Base-by-base conservation (phyloP, 2,888 invertebrate genomes). In the Cepaea hortensis region DNA sequence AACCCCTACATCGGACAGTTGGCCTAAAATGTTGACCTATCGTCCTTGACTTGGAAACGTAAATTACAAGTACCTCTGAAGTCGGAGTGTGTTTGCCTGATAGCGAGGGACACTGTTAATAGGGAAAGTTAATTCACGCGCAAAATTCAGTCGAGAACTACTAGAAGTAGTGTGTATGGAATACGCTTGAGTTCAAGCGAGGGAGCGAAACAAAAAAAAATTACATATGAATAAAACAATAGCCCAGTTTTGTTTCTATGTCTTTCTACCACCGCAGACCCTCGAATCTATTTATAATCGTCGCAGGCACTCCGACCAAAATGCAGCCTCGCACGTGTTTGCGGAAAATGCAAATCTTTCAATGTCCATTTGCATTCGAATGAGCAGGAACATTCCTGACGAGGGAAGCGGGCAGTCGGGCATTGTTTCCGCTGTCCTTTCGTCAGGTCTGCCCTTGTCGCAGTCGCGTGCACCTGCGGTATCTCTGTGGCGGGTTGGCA, bases 391-490 rank as follows among this genome's bases (percentile, higher is more conserved):
- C 84, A 35, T 46, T 23, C n/a, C n/a, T 13, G 73, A 46, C 76
- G 7, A 83, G 23, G 18, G 48, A 75, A 61, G 15, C 72, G 76
- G 62, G 84, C 73, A 65, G 55, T 9, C 23, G 11, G 3, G n/a
- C 61, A 72, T 83, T 72, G 83, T 75, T n/a, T 61, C 82, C 50
- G 35, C 61, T 83, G 55, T 35, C 73, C 61, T 11, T 48, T 15
- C 6, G 23, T 50, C 18, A 61, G 35, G 83, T 18, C 46, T 46
- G 35, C 70, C 18, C 83, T 83, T 83, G 83, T 61, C 35, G 23
- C 20, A 76, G 76, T 84, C 84, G 23, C 77, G 84, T 84, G 84
- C 84, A 84, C 84, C 84, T 84, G 84, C 84, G 76, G 76, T 84
- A 76, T n/a, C n/a, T 50, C 84, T 84, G 84, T 35, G 65, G 48